Evolutionary conservation across 2,113 vertebrate species (phyloP).

Genomic region (Montifringilla adamsi): DNA sequence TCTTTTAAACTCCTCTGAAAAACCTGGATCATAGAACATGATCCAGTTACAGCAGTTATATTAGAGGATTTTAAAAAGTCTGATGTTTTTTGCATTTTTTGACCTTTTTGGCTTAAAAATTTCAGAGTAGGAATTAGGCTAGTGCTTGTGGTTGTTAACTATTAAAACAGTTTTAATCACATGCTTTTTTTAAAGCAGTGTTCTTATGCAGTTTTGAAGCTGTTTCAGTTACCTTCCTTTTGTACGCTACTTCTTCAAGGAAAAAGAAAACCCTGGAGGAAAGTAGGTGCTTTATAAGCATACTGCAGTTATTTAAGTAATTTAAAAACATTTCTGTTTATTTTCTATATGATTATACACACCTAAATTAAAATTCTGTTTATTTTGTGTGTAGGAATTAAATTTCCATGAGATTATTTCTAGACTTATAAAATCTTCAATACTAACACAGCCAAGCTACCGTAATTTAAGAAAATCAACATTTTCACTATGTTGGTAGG

Average conservation of each 20-base stretch:
- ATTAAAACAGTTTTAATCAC: not conserved
- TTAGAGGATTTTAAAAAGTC: not conserved
- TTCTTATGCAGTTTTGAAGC: not conserved
- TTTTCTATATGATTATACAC: not conserved
- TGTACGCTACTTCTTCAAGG: not conserved
- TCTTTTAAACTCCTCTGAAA: not conserved
- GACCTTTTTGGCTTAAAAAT: not conserved
- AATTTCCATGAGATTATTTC: not conserved
- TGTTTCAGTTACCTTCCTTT: not conserved
- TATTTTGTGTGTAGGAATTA: not conserved
- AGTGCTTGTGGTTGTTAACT: not conserved
- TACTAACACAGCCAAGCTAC: not conserved
- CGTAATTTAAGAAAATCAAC: not conserved
- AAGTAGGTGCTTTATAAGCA: not conserved
- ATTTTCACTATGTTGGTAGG: not conserved
- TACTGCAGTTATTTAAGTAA: not conserved
- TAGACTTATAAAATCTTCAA: not conserved
- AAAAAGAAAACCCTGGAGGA: not conserved
- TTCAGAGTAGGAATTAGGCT: not conserved
- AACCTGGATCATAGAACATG: not conserved
- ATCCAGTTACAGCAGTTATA: not conserved
- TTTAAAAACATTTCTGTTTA: not conserved
- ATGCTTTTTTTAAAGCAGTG: not conserved
- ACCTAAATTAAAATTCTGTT: not conserved
- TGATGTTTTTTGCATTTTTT: not conserved